These are phyloP conservation scores for Parasteatoda lunata DNA, from an alignment of 2,888 invertebrate species.

Conservation along the genomic window DNA sequence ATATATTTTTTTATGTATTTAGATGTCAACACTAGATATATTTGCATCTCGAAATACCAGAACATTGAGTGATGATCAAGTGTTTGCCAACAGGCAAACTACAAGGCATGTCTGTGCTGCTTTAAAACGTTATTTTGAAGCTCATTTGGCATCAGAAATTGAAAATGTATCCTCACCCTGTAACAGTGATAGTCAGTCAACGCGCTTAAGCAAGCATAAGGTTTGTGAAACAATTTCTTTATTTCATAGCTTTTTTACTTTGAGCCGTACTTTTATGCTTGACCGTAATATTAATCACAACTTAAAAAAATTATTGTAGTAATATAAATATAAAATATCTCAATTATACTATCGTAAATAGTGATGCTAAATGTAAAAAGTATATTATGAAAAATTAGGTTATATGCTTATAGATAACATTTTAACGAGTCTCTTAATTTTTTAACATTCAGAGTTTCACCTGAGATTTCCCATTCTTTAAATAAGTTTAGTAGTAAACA, in stretches of 20 bases:
- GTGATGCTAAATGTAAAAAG: too few relatives aligned
- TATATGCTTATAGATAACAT: too few relatives aligned
- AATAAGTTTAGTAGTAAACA: too few relatives aligned
- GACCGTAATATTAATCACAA: too few relatives aligned
- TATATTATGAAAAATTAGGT: too few relatives aligned
- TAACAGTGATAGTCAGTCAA: background rate
- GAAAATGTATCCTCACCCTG: background rate
- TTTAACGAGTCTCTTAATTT: too few relatives aligned
- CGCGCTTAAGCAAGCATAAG: slow-evolving; percentile 24
- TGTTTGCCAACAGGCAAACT: slow-evolving; percentile 91
- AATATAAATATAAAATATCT: too few relatives aligned
- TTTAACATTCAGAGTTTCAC: too few relatives aligned
- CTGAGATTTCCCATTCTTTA: too few relatives aligned
- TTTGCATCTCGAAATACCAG: slow-evolving; percentile 73
- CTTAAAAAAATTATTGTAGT: too few relatives aligned
- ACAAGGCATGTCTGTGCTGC: slow-evolving; percentile 93
- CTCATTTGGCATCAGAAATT: slow-evolving; percentile 81
- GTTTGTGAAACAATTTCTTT: slow-evolving; percentile 20
- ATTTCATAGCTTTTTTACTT: background rate
- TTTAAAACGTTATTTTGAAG: slow-evolving; percentile 91
- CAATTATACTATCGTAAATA: too few relatives aligned
- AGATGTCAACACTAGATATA: slow-evolving; percentile 90
- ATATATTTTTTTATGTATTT: background rate
- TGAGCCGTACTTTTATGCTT: too few relatives aligned
- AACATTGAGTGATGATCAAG: slow-evolving; percentile 85